These are phyloP conservation scores for Toxotes chatareus DNA, from an alignment of 2,113 vertebrate species.

Conservation along the genomic window DNA sequence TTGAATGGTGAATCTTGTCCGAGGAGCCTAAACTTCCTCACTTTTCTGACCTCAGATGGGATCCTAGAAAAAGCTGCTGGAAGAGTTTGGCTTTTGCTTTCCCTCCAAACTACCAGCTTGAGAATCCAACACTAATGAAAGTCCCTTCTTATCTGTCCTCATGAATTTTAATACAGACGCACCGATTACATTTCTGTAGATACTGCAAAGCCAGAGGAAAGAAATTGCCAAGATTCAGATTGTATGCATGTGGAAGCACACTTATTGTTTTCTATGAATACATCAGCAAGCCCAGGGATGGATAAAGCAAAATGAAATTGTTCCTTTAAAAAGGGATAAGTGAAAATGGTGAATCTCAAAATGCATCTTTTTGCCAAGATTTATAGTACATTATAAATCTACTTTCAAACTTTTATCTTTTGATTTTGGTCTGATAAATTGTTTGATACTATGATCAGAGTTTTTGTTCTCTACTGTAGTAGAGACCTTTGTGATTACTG, in stretches of 20 bases:
- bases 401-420: slow-evolving; percentile 37
- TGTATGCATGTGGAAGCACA: slow-evolving; percentile 68
- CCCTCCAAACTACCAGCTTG: slow-evolving; percentile 45
- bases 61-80: slow-evolving; percentile 48
- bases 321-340: slow-evolving; percentile 52
- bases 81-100: slow-evolving; percentile 46
- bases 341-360: slow-evolving; percentile 60
- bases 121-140: slow-evolving; percentile 64
- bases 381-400: slow-evolving; percentile 38
- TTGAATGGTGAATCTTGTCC: neutral
- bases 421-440: slow-evolving; percentile 41
- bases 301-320: slow-evolving; percentile 61
- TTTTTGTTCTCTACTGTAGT: neutral
- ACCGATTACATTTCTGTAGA: slow-evolving; percentile 79
- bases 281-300: slow-evolving; percentile 63
- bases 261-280: slow-evolving; percentile 84
- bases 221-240: slow-evolving; percentile 65
- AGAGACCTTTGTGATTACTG: neutral
- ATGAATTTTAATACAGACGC: slow-evolving; percentile 82
- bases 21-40: slow-evolving; percentile 9
- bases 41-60: slow-evolving; percentile 34
- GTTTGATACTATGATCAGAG: slow-evolving; percentile 30
- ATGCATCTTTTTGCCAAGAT: slow-evolving; percentile 42
- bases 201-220: slow-evolving; percentile 67
- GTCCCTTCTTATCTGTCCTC: slow-evolving; percentile 72